Conservation (phyloP, 35 echinoderm and acorn worm species). For the Apostichopus parvimensis region DNA sequence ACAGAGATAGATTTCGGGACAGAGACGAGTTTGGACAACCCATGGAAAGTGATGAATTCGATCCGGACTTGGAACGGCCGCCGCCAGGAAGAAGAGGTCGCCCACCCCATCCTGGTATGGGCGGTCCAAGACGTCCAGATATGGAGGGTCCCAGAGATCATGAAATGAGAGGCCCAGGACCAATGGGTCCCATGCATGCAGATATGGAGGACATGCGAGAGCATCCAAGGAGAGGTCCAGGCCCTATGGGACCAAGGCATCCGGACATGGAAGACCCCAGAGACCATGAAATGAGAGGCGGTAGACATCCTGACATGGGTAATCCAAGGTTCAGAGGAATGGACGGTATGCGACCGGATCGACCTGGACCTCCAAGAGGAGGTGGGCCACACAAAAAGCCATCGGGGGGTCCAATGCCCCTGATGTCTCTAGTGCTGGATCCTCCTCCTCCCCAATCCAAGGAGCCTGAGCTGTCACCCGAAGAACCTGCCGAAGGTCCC, state of each 20-base stretch:
- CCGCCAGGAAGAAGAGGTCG: neutral
- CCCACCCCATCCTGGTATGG: neutral
- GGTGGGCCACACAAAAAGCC: neutral
- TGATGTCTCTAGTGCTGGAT: conserved; percentile 40
- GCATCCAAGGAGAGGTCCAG: neutral
- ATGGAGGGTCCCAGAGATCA: neutral
- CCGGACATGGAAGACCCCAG: neutral
- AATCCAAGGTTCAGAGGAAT: conserved; percentile 27
- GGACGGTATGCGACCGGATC: neutral
- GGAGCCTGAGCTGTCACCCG: neutral
- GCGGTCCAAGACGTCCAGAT: conserved; percentile 12
- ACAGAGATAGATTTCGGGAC: neutral
- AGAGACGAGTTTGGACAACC: neutral
- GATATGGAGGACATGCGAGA: neutral
- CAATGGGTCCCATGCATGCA: neutral
- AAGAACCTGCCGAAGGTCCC: neutral
- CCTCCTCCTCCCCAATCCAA: neutral
- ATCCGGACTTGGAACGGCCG: neutral
- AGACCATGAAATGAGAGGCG: conserved; percentile 12
- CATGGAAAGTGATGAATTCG: neutral
- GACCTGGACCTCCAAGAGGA: neutral
- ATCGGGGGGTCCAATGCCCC: conserved; percentile 19
- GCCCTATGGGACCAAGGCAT: conserved; percentile 11
- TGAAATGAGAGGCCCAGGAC: conserved; percentile 6
- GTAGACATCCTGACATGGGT: neutral